Evolutionary conservation across 2,797 vertebrate species (phyloP), one percentile per base, ranked within the genome.

Genomic region (Galago senegalensis): DNA sequence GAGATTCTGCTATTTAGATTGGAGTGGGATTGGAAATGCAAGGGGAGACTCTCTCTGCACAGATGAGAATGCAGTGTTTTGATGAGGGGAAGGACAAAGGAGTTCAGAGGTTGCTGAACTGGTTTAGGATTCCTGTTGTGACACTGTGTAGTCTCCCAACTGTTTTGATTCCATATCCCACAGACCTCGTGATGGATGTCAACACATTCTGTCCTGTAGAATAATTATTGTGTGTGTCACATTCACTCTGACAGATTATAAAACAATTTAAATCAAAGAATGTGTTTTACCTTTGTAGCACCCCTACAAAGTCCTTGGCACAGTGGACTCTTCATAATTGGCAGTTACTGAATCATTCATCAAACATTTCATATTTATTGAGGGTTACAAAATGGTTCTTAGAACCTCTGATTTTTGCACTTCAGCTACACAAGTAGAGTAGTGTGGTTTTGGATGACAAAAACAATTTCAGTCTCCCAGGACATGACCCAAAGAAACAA

Each of bases 401-500:
- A 73, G 91, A 83, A 82, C 18, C 89, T 95, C 90, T 76, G 80
- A 58, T 83, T 81, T 87, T 70, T 95, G 87, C 20, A 23, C 61
- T 89, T 75, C 11, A 56, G 53, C 80, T 56, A 31, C 56, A 2
- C 53, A 89, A 84, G 79, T 37, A 8, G 34, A 67, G 21, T 34
- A 34, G 84, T 46, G 37, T 83, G 83, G 76, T 88, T 90, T 92
- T 90, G 27, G 90, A 1, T 40, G 72, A 87, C 83, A 84, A 49
- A 93, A 93, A 89, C 91, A 87, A 58, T 72, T 86, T 84, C 40
- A 14, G 76, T 85, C 89, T 96, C 91, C 96, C n/a, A 18, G 91
- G 97, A 96, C 87, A 91, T 86, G 84, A 93, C 90, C 95, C 89
- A 94, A 87, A 92, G 72, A 84, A 94, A 89, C 46, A 94, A 37